Percentiles rank a stretch among this genome's conserved stretches.
Conservation (phyloP, 2,113 vertebrate genomes). For the Cacatua alba region DNA sequence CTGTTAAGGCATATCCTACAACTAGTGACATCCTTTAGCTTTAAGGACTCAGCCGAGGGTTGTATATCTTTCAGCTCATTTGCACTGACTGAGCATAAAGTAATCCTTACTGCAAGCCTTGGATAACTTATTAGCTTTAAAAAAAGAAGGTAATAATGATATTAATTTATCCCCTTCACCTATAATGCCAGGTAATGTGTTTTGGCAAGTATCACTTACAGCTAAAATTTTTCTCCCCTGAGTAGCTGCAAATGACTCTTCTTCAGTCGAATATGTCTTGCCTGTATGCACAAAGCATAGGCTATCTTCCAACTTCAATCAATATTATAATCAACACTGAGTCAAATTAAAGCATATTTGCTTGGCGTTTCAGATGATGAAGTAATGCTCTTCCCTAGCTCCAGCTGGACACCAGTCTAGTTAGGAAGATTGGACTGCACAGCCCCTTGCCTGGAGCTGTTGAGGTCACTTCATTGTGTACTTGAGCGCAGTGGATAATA, state of each 20-base stretch:
- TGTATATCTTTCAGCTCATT: neutral
- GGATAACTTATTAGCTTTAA: neutral
- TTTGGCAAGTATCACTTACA: slow-evolving; percentile 24
- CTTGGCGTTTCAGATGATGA: neutral
- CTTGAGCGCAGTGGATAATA: accelerated
- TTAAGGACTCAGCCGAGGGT: neutral
- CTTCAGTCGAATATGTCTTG: neutral
- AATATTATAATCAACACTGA: slow-evolving; percentile 10
- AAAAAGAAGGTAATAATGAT: neutral
- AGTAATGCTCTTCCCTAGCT: neutral
- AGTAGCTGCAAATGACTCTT: neutral
- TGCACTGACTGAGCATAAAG: neutral
- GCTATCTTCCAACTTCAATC: slow-evolving; percentile 20
- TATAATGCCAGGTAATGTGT: slow-evolving; percentile 10
- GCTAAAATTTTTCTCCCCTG: neutral
- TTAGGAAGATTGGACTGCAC: neutral
- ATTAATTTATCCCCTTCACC: slow-evolving; percentile 22
- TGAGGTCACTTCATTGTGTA: neutral
- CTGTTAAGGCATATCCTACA: neutral
- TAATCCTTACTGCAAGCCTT: neutral
- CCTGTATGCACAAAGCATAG: neutral
- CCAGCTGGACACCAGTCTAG: neutral
- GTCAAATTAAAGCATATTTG: slow-evolving; percentile 31
- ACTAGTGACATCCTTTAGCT: neutral
- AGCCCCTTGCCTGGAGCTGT: neutral